phyloP scores from a whole-genome alignment of 2,113 vertebrate species.

The Orycteropus afer region DNA sequence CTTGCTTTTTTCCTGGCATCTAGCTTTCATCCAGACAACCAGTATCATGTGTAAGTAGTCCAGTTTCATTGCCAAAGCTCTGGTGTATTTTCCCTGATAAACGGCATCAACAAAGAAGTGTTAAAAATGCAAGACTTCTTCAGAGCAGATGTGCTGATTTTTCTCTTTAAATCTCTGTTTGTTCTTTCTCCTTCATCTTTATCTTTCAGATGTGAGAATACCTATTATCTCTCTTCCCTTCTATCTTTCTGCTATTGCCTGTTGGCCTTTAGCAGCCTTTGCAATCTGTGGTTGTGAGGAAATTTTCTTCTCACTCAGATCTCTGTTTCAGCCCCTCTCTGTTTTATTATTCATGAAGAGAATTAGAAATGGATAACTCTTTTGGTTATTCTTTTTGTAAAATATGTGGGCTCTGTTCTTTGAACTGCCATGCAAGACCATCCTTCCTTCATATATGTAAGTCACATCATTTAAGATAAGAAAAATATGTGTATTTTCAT shows the following conservation, averaged over 20 bases:
- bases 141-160: background rate
- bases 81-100: background rate
- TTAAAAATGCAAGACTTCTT: conserved; percentile 24
- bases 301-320: background rate
- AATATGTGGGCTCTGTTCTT: background rate
- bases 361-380: conserved; percentile 17
- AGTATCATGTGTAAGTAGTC: background rate
- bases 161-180: background rate
- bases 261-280: background rate
- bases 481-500: background rate
- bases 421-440: background rate
- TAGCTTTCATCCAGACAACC: background rate
- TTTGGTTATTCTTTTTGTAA: background rate
- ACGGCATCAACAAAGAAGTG: background rate
- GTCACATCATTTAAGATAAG: background rate
- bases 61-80: background rate
- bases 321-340: background rate
- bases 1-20: background rate
- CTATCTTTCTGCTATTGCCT: background rate
- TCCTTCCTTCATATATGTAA: background rate
- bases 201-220: background rate
- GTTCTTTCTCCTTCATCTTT: background rate
- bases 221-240: background rate
- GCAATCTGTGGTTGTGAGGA: background rate
- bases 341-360: conserved; percentile 35